Evolutionary conservation across 2,888 invertebrate species (phyloP).

Genomic region (Cyclophora albipunctata): DNA sequence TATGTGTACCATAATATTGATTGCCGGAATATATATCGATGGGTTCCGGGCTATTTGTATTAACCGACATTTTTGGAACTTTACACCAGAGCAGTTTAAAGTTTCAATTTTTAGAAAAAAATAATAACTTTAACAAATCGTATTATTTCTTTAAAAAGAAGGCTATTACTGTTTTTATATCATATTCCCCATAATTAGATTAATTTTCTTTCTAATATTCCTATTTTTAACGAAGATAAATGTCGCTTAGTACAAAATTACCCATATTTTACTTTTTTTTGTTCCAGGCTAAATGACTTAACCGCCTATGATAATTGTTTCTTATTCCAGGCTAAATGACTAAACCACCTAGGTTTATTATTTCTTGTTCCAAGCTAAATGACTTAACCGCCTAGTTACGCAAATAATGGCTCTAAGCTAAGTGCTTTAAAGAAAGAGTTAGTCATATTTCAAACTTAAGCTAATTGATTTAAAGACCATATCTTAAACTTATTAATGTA

Average conservation of each 20-base stretch:
- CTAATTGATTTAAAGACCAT: background rate
- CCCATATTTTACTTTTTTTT: constrained; percentile 2
- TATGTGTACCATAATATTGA: too few relatives aligned
- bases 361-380: background rate
- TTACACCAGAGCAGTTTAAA: too few relatives aligned
- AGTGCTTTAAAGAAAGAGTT: background rate
- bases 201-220: constrained; percentile 1
- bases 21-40: too few relatives aligned
- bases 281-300: constrained; percentile 1
- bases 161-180: too few relatives aligned
- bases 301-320: background rate
- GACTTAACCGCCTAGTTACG: background rate
- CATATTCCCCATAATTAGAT: too few relatives aligned
- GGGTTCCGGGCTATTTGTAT: too few relatives aligned
- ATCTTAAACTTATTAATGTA: too few relatives aligned
- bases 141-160: too few relatives aligned
- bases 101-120: too few relatives aligned
- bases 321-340: constrained; percentile 1
- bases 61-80: too few relatives aligned
- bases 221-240: background rate
- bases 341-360: background rate
- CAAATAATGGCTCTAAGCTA: background rate
- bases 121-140: too few relatives aligned
- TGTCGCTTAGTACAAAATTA: constrained; percentile 2
- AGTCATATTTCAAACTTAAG: background rate